A percentile compares a stretch with the other conserved stretches of the same genome.
phyloP scores from a whole-genome alignment of 2,113 vertebrate genomes.

The Sisor rabdophorus region DNA sequence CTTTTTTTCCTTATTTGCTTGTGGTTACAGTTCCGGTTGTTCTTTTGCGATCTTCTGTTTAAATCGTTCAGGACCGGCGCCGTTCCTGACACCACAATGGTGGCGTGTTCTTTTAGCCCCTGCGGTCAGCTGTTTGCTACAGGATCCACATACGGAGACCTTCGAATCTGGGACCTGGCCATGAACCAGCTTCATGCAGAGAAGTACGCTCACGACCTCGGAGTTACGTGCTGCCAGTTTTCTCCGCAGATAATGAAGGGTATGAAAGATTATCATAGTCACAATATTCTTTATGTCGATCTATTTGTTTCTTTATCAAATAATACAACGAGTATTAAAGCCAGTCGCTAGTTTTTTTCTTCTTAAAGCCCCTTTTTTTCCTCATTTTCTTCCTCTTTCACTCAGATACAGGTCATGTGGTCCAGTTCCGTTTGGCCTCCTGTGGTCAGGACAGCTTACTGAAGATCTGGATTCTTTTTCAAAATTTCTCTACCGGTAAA shows the following conservation, averaged over 20 bases:
- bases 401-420: constrained; percentile 61
- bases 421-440: constrained; percentile 79
- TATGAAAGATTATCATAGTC: constrained; percentile 39
- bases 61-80: constrained; percentile 72
- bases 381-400: constrained; percentile 30
- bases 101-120: constrained; percentile 91
- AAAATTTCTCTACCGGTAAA: constrained; percentile 69
- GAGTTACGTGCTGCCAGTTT: constrained; percentile 87
- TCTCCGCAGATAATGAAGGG: constrained; percentile 68
- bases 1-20: neutral
- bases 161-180: constrained; percentile 85
- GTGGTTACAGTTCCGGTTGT: neutral
- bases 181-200: constrained; percentile 81
- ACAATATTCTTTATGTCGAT: no score
- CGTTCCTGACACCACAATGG: constrained; percentile 81
- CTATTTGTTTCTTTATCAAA: no score
- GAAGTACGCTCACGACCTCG: constrained; percentile 90
- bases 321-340: no score
- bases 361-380: no score
- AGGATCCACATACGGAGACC: constrained; percentile 89
- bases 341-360: no score
- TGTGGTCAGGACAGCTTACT: constrained; percentile 89
- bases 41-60: neutral
- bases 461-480: constrained; percentile 82
- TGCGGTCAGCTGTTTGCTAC: constrained; percentile 80